Conservation (phyloP, 2,888 invertebrate species). For the Taphrorychus bicolor region DNA sequence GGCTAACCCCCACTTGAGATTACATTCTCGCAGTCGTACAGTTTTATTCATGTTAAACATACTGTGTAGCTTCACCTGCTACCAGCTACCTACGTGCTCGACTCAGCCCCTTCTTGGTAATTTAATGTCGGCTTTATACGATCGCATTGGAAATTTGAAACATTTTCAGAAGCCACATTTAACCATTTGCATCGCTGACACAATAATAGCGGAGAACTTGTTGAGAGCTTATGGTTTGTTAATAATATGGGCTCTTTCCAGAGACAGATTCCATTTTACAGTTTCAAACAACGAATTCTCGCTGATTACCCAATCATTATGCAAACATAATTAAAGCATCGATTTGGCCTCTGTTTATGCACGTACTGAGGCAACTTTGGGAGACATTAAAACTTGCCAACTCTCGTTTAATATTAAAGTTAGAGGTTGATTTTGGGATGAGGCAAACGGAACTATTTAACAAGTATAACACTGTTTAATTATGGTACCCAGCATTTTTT, state of each 20-base stretch:
- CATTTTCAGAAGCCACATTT: too few relatives aligned
- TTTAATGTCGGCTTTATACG: too few relatives aligned
- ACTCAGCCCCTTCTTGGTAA: too few relatives aligned
- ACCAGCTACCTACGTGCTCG: too few relatives aligned
- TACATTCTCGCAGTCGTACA: too few relatives aligned
- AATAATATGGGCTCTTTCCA: background rate
- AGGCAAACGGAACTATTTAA: background rate
- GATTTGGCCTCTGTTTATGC: background rate
- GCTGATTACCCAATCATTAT: background rate
- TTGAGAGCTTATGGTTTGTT: background rate
- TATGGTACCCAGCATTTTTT: too few relatives aligned
- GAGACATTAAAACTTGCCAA: background rate
- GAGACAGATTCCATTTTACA: background rate
- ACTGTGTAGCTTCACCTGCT: too few relatives aligned
- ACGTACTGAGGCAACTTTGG: background rate
- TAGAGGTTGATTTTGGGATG: background rate
- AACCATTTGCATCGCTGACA: background rate
- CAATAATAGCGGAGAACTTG: background rate
- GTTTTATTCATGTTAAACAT: too few relatives aligned
- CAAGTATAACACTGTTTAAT: too few relatives aligned
- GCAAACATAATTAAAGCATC: slow-evolving; percentile 6
- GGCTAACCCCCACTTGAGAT: too few relatives aligned
- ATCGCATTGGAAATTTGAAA: too few relatives aligned
- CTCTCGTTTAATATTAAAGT: background rate
- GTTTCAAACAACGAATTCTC: background rate